Evolutionary conservation across 2,113 vertebrate genomes (phyloP).

Genomic region (Megatriorchis doriae): DNA sequence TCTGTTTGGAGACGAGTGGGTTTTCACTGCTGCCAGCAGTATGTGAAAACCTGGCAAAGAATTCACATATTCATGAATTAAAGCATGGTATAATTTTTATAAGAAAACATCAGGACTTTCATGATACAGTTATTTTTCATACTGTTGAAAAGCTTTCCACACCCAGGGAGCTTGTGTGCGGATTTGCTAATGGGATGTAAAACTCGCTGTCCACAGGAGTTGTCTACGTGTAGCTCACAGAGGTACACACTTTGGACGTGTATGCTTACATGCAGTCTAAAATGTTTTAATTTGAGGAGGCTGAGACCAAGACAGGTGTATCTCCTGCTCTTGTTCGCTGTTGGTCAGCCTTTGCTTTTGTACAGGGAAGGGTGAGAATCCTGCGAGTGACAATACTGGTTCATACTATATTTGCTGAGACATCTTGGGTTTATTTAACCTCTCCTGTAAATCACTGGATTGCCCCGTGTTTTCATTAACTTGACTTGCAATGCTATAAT

Average conservation of each 20-base stretch:
- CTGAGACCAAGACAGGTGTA: not conserved
- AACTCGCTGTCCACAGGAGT: not conserved
- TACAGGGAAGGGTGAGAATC: not conserved
- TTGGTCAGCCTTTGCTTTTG: not conserved
- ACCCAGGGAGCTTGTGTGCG: not conserved
- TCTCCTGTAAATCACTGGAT: not conserved
- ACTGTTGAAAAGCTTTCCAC: not conserved
- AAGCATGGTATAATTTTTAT: not conserved
- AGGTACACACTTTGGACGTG: fast-evolving
- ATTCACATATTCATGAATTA: not conserved
- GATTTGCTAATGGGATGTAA: not conserved
- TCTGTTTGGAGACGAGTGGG: not conserved
- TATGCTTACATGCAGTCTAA: not conserved
- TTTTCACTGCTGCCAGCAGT: not conserved
- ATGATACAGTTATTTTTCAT: not conserved
- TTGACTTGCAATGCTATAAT: not conserved
- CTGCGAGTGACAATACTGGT: not conserved
- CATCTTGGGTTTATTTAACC: not conserved
- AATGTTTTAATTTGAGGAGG: not conserved
- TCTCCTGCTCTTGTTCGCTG: not conserved
- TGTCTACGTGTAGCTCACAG: not conserved
- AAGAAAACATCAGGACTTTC: not conserved
- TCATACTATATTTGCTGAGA: not conserved
- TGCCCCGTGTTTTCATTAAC: not conserved
- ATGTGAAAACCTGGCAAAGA: not conserved